Percentiles rank a stretch among this genome's conserved stretches.
Evolutionary conservation across 2,888 invertebrate genomes (phyloP).

Genomic region (Cryptus armator): DNA sequence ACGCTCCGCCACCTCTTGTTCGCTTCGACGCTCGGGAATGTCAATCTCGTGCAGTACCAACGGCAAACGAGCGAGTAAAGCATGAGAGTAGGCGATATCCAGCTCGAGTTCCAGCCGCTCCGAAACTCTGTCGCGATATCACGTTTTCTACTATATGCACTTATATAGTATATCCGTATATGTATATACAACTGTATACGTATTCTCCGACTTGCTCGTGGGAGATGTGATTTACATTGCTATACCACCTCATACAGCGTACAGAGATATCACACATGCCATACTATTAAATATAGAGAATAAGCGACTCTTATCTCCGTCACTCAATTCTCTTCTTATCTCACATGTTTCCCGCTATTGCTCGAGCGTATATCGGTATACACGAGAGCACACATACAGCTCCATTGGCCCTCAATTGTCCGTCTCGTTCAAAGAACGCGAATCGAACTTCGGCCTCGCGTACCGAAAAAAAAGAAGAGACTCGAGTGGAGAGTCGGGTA

Average conservation of each 20-base stretch:
- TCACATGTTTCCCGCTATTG: neutral
- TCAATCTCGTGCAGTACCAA: conserved; percentile 63
- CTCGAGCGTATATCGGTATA: neutral
- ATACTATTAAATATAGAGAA: neutral
- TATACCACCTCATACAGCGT: neutral
- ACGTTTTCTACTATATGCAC: neutral
- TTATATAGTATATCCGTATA: neutral
- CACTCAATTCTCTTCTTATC: conserved; percentile 7
- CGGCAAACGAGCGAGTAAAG: conserved; percentile 47
- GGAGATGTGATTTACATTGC: conserved; percentile 14
- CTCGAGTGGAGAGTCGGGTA: neutral
- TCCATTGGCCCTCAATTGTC: conserved; percentile 14
- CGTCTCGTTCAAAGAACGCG: neutral
- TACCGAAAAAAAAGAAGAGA: neutral
- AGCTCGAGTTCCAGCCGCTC: conserved; percentile 44
- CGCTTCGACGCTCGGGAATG: conserved; percentile 66
- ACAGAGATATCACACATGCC: neutral
- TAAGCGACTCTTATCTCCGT: neutral
- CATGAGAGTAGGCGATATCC: conserved; percentile 44
- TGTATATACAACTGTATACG: neutral
- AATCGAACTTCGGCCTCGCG: conserved; percentile 21
- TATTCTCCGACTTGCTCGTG: neutral
- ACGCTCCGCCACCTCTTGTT: conserved; percentile 63
- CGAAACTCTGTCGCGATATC: conserved; percentile 28
- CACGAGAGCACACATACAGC: neutral